A percentile compares a stretch with the other conserved stretches of the same genome.
Conservation (phyloP, 2,797 vertebrate species). For the Pempheris klunzingeri region DNA sequence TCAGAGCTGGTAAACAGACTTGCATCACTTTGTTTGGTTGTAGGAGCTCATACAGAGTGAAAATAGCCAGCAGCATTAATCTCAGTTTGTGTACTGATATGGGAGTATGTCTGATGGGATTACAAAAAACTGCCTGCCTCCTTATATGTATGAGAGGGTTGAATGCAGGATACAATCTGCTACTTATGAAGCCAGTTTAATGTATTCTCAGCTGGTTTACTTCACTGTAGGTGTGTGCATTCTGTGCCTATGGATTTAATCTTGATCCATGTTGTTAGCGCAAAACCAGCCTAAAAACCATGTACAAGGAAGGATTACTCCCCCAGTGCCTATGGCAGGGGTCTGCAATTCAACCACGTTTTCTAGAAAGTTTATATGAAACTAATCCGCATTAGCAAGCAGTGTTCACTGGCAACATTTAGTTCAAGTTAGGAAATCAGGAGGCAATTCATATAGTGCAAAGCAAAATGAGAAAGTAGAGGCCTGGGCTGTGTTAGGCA, state of each 20-base stretch:
- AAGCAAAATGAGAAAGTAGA: neutral
- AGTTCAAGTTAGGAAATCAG: slow-evolving; percentile 3
- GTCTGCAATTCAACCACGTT: neutral
- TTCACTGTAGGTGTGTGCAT: slow-evolving; percentile 7
- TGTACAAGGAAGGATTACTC: slow-evolving; percentile 1
- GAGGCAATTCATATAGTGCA: neutral
- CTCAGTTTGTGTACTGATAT: slow-evolving; percentile 41
- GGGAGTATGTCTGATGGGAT: slow-evolving; percentile 41
- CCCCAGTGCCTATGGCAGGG: neutral
- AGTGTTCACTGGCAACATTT: neutral
- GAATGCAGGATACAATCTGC: slow-evolving; percentile 23
- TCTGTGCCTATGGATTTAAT: slow-evolving; percentile 15
- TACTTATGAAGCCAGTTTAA: slow-evolving; percentile 9
- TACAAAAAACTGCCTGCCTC: slow-evolving; percentile 22
- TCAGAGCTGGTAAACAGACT: slow-evolving; percentile 57
- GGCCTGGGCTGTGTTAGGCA: neutral
- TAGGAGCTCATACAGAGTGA: slow-evolving; percentile 24
- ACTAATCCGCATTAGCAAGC: neutral
- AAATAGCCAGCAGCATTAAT: slow-evolving; percentile 58
- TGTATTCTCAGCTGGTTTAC: slow-evolving; percentile 8
- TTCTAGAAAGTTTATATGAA: slow-evolving; percentile 5
- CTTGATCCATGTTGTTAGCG: neutral
- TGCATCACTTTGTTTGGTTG: slow-evolving; percentile 69
- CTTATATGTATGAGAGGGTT: slow-evolving; percentile 11
- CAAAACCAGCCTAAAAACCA: neutral